A percentile compares a stretch with the other conserved stretches of the same genome.
Evolutionary conservation across 2,797 vertebrate genomes (phyloP).

Genomic region (Sebastes diploproa): DNA sequence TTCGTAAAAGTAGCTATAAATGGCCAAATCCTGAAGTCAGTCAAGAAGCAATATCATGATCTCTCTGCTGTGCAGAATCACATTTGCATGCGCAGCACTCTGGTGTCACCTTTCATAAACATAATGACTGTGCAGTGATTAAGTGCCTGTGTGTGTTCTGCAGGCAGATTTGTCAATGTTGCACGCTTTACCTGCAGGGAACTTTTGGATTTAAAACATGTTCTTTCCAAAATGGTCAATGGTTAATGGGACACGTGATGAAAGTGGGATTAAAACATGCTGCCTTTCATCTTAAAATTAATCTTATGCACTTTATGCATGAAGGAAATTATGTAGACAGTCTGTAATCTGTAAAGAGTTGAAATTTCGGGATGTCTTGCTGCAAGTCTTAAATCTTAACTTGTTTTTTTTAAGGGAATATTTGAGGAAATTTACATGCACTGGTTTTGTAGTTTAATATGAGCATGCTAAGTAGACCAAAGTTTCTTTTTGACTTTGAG

Average conservation of each 20-base stretch:
- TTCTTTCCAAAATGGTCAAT: constrained; percentile 8
- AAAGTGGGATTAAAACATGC: constrained; percentile 34
- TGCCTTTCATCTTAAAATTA: constrained; percentile 9
- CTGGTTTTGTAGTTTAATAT: background rate
- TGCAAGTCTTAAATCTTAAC: background rate
- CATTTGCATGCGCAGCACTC: constrained; percentile 5
- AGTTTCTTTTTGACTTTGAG: background rate
- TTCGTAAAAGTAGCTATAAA: constrained; percentile 27
- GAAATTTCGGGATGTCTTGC: background rate
- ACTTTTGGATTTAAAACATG: constrained; percentile 31
- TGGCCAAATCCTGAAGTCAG: constrained; percentile 12
- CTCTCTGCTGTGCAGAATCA: constrained; percentile 3
- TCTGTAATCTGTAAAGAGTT: background rate
- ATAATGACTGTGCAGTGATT: constrained; percentile 11
- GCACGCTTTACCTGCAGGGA: constrained; percentile 23
- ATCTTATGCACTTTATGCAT: background rate
- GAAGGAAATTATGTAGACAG: constrained; percentile 6
- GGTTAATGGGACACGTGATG: constrained; percentile 31
- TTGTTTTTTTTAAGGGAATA: background rate
- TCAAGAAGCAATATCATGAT: constrained; percentile 21
- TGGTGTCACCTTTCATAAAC: constrained; percentile 15
- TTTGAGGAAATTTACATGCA: background rate
- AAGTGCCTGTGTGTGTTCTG: background rate
- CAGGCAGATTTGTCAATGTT: constrained; percentile 24
- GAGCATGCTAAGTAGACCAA: background rate